Evolutionary conservation across 2,797 vertebrate genomes (phyloP).

Genomic region (Sebastiscus tertius): DNA sequence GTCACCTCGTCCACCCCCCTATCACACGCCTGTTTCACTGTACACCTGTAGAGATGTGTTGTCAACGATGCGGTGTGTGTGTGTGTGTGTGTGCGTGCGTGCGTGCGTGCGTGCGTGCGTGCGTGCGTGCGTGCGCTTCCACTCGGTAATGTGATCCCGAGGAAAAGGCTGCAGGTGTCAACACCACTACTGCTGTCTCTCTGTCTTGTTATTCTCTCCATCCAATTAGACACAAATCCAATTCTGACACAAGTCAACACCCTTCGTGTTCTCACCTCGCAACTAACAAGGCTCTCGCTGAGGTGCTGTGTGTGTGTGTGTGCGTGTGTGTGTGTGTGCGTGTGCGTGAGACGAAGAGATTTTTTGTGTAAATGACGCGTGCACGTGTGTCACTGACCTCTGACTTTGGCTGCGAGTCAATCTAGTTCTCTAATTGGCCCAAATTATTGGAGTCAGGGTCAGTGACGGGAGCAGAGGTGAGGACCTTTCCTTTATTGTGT

Average conservation of each 20-base stretch:
- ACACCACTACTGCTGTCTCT: not conserved
- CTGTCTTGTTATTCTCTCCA: slow-evolving; percentile 9
- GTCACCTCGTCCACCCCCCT: not conserved
- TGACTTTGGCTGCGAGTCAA: not conserved
- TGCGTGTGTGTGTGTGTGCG: not conserved
- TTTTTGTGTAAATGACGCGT: not conserved
- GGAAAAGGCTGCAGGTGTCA: slow-evolving; percentile 35
- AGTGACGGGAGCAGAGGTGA: not conserved
- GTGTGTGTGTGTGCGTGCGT: not conserved
- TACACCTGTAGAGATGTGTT: slow-evolving; percentile 1
- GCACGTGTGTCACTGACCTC: not conserved
- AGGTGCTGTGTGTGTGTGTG: not conserved
- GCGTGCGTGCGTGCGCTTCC: not conserved
- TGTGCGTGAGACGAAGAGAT: not conserved
- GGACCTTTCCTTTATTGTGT: not conserved
- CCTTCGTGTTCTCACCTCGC: slow-evolving; percentile 21
- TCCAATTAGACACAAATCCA: slow-evolving; percentile 53
- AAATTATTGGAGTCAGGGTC: not conserved
- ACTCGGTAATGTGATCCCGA: not conserved
- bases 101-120: too few species aligned
- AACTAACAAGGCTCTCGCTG: slow-evolving; percentile 12
- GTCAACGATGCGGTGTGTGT: not conserved
- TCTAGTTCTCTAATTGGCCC: not conserved
- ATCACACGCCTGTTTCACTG: not conserved
- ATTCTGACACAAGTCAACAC: slow-evolving; percentile 21